These are phyloP conservation scores for Anhinga anhinga DNA, from an alignment of 2,113 vertebrate genomes.

Conservation along the genomic window DNA sequence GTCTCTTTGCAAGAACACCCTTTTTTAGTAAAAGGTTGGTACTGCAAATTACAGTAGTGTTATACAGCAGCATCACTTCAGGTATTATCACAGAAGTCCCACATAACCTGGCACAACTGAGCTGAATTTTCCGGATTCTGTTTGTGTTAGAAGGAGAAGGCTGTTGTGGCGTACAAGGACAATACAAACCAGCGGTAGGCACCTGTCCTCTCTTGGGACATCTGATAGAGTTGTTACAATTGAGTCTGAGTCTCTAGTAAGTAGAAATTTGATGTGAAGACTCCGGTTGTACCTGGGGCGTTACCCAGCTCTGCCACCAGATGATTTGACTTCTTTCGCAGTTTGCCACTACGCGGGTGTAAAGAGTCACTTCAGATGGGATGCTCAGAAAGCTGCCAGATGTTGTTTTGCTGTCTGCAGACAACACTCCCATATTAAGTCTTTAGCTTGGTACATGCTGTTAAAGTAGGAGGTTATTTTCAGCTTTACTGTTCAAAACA, in stretches of 20 bases:
- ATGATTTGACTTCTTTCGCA: neutral
- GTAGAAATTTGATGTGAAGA: neutral
- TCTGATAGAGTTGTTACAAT: neutral
- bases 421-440: neutral
- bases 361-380: neutral
- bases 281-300: neutral
- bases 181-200: neutral
- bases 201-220: neutral
- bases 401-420: constrained; percentile 30
- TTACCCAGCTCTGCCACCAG: neutral
- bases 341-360: neutral
- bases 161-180: neutral
- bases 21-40: neutral
- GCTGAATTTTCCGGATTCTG: neutral
- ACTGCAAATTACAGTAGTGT: neutral
- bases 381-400: neutral
- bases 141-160: neutral
- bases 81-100: neutral
- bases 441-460: neutral
- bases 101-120: neutral
- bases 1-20: neutral
- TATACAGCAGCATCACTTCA: neutral
- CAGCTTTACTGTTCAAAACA: neutral
- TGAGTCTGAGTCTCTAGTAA: neutral
- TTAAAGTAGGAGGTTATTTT: constrained; percentile 9